Conservation (phyloP, 2,797 vertebrate species). For the Myotis pilosus region DNA sequence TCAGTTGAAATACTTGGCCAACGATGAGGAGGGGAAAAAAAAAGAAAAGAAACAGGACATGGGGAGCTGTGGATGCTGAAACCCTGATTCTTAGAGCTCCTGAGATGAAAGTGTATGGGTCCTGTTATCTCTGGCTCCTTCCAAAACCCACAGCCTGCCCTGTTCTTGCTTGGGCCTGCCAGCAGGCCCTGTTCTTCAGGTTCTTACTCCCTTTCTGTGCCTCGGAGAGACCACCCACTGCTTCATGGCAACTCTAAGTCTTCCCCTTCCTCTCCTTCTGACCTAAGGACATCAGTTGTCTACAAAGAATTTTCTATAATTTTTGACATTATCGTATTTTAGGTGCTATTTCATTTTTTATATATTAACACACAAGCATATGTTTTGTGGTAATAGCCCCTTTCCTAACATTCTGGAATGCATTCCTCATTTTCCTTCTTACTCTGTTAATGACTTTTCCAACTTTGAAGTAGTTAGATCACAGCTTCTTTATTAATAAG, state of each 20-base stretch:
- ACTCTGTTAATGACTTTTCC: slow-evolving; percentile 68
- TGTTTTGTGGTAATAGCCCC: neutral
- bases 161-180: slow-evolving; percentile 40
- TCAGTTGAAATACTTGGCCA: neutral
- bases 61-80: neutral
- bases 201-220: slow-evolving; percentile 42
- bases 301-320: neutral
- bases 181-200: slow-evolving; percentile 31
- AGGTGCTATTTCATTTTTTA: neutral
- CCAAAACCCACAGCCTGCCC: neutral
- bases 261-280: neutral
- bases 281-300: neutral
- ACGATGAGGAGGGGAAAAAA: neutral
- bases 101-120: neutral
- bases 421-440: slow-evolving; percentile 25
- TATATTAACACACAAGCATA: neutral
- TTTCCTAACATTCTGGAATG: slow-evolving; percentile 43
- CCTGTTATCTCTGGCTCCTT: slow-evolving; percentile 55
- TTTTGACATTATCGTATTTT: neutral
- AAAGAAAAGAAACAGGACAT: neutral
- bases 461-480: slow-evolving; percentile 75
- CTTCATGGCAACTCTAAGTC: neutral
- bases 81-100: slow-evolving; percentile 7
- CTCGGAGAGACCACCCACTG: slow-evolving; percentile 56
- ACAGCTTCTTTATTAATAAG: slow-evolving; percentile 67